A percentile compares a stretch with the other conserved stretches of the same genome.
Evolutionary conservation across 2,113 vertebrate genomes (phyloP).

Genomic region (Cathartes aura): DNA sequence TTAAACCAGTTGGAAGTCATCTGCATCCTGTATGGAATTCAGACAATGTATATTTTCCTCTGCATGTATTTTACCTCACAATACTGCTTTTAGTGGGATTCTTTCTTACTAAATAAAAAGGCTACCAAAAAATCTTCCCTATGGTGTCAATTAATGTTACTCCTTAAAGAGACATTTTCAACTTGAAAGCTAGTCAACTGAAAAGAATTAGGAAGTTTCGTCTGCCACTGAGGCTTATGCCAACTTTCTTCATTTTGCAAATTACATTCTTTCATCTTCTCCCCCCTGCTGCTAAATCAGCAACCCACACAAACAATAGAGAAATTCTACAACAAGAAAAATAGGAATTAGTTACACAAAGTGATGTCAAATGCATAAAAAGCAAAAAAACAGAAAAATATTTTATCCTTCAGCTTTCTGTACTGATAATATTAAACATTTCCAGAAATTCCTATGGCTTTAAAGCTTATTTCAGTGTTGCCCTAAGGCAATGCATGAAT

Average conservation of each 20-base stretch:
- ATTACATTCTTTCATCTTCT: constrained; percentile 14
- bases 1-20: background rate
- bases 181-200: background rate
- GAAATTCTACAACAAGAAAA: background rate
- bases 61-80: background rate
- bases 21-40: background rate
- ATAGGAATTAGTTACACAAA: background rate
- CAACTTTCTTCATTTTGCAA: constrained; percentile 19
- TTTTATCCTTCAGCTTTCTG: background rate
- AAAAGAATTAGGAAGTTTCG: background rate
- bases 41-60: background rate
- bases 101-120: background rate
- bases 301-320: background rate
- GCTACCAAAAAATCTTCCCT: background rate
- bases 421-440: constrained; percentile 3
- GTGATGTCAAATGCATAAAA: background rate
- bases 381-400: background rate
- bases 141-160: background rate
- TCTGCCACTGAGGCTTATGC: background rate
- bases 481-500: background rate
- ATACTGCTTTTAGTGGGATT: background rate
- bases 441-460: constrained; percentile 13
- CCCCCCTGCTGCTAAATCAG: background rate
- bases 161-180: background rate
- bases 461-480: background rate